Base-by-base conservation (phyloP, 1,140 invertebrate genomes). In the Drosophila kohkoa region DNA sequence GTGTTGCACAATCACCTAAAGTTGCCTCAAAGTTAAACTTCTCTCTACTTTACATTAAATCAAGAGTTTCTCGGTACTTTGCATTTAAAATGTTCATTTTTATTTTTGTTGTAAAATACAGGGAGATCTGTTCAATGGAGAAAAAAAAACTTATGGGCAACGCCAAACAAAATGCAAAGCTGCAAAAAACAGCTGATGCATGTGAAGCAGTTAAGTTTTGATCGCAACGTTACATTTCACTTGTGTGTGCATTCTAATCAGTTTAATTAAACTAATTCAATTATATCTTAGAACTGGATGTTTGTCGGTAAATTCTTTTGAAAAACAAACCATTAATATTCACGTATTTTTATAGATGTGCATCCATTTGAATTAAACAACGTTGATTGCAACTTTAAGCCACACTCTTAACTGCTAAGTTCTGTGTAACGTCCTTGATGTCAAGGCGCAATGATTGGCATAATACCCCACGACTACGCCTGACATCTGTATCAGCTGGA, bases 141-240 rank as follows among this genome's bases (percentile, higher is more conserved):
- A 8, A 38, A 10, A 38, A 13, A n/a, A 35, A 54, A 32, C 6
- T 32, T 32, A 54, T 54, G 28, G 51, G 51, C 51, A 54, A 54
- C 51, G 13, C 51, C 10, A 13, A 54, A n/a, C 13, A n/a, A 13
- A 1, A 32, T 7, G 51, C 51, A 35, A 54, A n/a, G 7, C 28
- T 35, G 51, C 28, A 16, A n/a, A 8, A 8, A 13, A 30, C 51
- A 30, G 51, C 51, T 52, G 51, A 32, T 30, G 28, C 8, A 49
- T 20, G 16, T 16, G n/a, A 13, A 45, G 15, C 45, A 10, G 1
- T 41, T 20, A 15, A 5, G n/a, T 25, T 5, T n/a, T 45, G 43
- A 3, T 3, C 43, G n/a, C 45, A 16, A 48, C 45, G 6, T 48
- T 48, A 5, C 4, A 13, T 48, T 48, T 6, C 3, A 16, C 11